Base-by-base conservation (phyloP, 2,888 invertebrate genomes). In the Volucella zonaria region DNA sequence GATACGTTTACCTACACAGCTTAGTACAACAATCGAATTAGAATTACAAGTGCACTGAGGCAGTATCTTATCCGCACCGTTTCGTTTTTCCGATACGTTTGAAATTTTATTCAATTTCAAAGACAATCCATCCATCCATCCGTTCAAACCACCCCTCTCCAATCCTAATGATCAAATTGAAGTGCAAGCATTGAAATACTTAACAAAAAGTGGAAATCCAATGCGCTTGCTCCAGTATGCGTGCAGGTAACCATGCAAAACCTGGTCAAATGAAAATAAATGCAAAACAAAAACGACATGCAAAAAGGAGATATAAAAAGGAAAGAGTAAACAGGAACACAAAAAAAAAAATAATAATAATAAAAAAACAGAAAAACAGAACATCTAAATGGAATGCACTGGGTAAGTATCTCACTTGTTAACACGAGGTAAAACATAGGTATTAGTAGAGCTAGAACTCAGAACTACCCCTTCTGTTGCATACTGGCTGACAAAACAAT, bases 141-240 rank as follows among this genome's bases (percentile, higher is more conserved):
- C 54, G 1, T 45, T 45, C 45, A 6, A 45, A 10, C 45, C 10
- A 45, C n/a, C 45, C 54, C 54, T 15, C 51, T 8, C 10, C 10
- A 6, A 11, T 8, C 40, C 43, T 12, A 6, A 31, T 43, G 59
- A 52, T 68, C 80, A 83, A 83, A 83, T 83, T 80, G 75, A 79
- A 71, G 83, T 80, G 83, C 80, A 83, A 83, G 83, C 83, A 83
- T 83, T 83, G 80, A 79, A 62, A 79, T 83, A 71, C 83, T 75
- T 71, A 66, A 83, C 75, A 83, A 79, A 83, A 79, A 66, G 80
- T 83, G 58, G 83, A 83, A 83, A 83, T 75, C 75, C 58, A 81
- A 81, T 85, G 85, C 85, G 85, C 81, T 73, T 85, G 85, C 85
- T 73, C 76, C 56, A 38, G 85, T 81, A 38, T 85, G 76, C 56